Evolutionary conservation across 1,140 invertebrate genomes (phyloP), one percentile per base, ranked within the genome.

Genomic region (Andrena cerasifolii): DNA sequence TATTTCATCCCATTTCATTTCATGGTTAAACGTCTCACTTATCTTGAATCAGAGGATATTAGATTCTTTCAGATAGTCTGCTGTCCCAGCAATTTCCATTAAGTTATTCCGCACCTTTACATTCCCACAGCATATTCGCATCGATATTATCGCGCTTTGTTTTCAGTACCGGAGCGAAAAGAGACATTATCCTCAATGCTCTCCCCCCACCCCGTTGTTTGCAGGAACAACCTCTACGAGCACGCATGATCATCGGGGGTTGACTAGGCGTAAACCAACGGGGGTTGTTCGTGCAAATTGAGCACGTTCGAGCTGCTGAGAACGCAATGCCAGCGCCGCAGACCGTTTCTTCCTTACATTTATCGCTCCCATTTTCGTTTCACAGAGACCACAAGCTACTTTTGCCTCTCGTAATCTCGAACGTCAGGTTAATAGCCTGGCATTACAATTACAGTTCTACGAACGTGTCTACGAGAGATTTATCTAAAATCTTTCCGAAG

Each of bases 261-360:
- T 65, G 66, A 72, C 66, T 72, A 56, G 51, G 68, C 68, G 76
- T 78, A 73, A 78, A 78, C 68, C 56, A 40, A 71, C 59, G 47
- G 36, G 56, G 76, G 67, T 65, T 61, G 75, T 61, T 73, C 68
- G 54, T 36, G 76, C 68, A 78, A 73, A 78, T 78, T 73, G 68
- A 78, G 68, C 76, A 63, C 59, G 67, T 73, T 73, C 51, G 40
- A 72, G 68, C 31, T 72, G 76, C 68, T 77, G 67, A 77, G 58
- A 77, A 62, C 58, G 73, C 73, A 61, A 71, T 62, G 45, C 58
- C 45, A 24, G 5, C 8, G 8, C 67, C 67, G 36, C 47, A 45
- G 56, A 59, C 53, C 45, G 10, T 66, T 53, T 71, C 56, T 43
- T 77, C 59, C 67, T 47, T 71, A 18, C 58, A 51, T 71, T 53